phyloP scores from a whole-genome alignment of 2,113 vertebrate species.

The Ameiurus melas region DNA sequence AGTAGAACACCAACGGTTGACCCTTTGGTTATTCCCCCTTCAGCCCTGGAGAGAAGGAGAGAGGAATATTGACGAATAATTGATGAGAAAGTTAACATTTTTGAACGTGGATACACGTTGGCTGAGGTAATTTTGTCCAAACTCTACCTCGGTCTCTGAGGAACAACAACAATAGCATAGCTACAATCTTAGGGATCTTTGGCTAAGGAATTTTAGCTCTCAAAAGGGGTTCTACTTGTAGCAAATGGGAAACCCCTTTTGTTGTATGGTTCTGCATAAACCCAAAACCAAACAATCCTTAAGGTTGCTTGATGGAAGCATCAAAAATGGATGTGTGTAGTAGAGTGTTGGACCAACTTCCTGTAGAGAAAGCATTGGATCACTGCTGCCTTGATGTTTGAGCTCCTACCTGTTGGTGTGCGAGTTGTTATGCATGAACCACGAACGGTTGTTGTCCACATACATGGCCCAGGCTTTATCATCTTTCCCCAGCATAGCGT shows the following conservation, averaged over 20 bases:
- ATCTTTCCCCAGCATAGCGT: conserved; percentile 97
- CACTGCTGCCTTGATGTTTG: neutral
- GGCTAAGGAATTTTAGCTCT: neutral
- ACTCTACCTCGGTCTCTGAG: neutral
- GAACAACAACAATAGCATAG: neutral
- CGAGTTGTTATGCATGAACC: conserved; percentile 99
- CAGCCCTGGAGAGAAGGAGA: conserved; percentile 75
- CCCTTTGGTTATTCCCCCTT: conserved; percentile 92
- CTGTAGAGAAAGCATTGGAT: neutral
- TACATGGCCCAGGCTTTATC: conserved; percentile 99
- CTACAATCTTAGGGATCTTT: neutral
- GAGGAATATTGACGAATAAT: conserved; percentile 19
- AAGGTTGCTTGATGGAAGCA: neutral
- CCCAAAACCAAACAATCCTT: neutral
- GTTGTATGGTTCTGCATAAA: neutral
- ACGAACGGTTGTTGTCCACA: conserved; percentile 98
- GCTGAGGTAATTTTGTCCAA: neutral
- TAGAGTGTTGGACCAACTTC: neutral
- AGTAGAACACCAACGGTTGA: conserved; percentile 89
- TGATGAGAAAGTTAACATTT: neutral
- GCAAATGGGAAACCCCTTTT: neutral
- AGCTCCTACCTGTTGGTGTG: conserved; percentile 91
- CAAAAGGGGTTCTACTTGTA: neutral
- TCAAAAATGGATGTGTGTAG: neutral
- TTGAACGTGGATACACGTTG: neutral